Evolutionary conservation across 1,140 invertebrate species (phyloP).

Genomic region (Pseudachorutes palmiensis): DNA sequence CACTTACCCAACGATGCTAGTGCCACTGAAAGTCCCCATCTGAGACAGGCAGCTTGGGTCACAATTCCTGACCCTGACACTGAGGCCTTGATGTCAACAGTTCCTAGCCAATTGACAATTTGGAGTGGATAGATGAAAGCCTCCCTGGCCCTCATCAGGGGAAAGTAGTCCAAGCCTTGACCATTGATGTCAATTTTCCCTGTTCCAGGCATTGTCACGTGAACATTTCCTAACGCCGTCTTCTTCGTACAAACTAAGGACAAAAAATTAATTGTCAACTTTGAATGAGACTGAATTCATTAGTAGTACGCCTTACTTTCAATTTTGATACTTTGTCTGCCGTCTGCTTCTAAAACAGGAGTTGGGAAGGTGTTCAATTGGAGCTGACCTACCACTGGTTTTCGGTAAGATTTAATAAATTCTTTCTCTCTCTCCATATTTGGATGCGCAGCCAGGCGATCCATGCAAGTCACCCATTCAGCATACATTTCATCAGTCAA

Average conservation of each 20-base stretch:
- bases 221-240: conserved; percentile 56
- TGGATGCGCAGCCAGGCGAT: conserved; percentile 61
- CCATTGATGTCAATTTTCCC: conserved; percentile 77
- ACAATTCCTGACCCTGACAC: conserved; percentile 55
- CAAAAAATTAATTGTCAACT: conserved; percentile 32
- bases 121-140: conserved; percentile 71
- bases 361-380: conserved; percentile 43
- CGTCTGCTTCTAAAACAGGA: conserved; percentile 37
- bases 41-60: conserved; percentile 72
- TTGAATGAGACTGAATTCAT: conserved; percentile 9
- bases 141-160: conserved; percentile 21
- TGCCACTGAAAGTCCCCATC: conserved; percentile 71
- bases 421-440: conserved; percentile 50
- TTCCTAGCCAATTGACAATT: conserved; percentile 62
- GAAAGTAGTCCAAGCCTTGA: conserved; percentile 40
- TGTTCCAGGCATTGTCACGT: conserved; percentile 61
- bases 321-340: conserved; percentile 29
- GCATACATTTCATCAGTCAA: conserved; percentile 61
- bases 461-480: conserved; percentile 62
- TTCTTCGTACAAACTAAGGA: conserved; percentile 63
- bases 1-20: conserved; percentile 65
- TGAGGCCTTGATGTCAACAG: conserved; percentile 75
- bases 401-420: conserved; percentile 62
- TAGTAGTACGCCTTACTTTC: conserved; percentile 31
- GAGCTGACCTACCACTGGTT: conserved; percentile 49